Evolutionary conservation across 2,113 vertebrate species (phyloP), one percentile per base, ranked within the genome.

Genomic region (Penelope pileata): DNA sequence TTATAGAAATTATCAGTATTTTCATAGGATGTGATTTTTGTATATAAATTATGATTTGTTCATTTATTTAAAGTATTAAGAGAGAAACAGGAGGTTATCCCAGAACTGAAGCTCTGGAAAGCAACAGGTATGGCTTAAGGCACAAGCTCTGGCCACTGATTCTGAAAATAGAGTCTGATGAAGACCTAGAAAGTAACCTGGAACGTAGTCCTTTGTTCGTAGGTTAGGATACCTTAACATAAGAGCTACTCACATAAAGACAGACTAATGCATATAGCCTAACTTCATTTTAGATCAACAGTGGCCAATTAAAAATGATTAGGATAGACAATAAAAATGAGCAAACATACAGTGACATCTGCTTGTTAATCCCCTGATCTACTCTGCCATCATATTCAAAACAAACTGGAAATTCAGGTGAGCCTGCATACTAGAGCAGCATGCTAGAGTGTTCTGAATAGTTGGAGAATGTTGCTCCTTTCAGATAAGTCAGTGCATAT

Each of bases 391-490:
- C 70, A 34, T 0, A 1, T 91, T 82, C 50, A 76, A 84, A 96
- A 68, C 14, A 85, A 93, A 38, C 60, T 91, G 76, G 63, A 89
- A 90, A 82, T 96, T 94, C 75, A 34, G 88, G 30, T 92, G 94
- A 90, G 79, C 64, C n/a, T n/a, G n/a, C 67, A 83, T 74, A 48
- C 67, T n/a, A n/a, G n/a, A 93, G 50, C n/a, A 38, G 10, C 76
- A 36, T 54, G 36, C 26, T n/a, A 48, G 72, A 51, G 74, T 42
- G 74, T 77, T 92, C 63, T 50, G 53, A 92, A 75, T 83, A 93
- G 45, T 81, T 86, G 83, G 90, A 40, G 32, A 27, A 2, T 4
- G 2, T 92, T 94, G 78, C 64, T 53, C 50, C 27, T n/a, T 19
- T 84, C 42, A 76, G 72, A 54, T 69, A 77, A 94, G 83, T 91